Conservation (phyloP, 2,113 vertebrate genomes). For the Puntigrus tetrazona region DNA sequence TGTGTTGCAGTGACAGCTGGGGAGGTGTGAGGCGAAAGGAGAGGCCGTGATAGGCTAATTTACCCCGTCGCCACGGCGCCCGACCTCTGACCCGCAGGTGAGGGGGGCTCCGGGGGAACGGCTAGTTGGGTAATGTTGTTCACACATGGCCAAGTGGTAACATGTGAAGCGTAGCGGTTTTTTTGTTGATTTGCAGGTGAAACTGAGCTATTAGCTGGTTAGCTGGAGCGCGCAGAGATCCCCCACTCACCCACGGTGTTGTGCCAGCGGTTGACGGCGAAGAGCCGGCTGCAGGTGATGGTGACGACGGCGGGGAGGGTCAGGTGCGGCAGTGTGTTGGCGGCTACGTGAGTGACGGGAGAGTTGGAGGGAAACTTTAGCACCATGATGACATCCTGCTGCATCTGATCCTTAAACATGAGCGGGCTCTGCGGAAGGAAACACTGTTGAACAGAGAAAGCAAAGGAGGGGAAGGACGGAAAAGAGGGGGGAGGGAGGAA, state of each 20-base stretch:
- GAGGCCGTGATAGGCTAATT: constrained; percentile 71
- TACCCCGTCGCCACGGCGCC: constrained; percentile 67
- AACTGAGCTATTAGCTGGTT: neutral
- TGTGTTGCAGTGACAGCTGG: constrained; percentile 73
- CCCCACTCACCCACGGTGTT: constrained; percentile 91
- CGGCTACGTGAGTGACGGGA: constrained; percentile 93
- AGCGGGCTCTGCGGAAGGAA: constrained; percentile 99
- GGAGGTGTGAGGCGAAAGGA: constrained; percentile 71
- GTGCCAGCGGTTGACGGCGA: constrained; percentile 97
- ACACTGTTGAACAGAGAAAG: constrained; percentile 89
- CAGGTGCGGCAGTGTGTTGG: constrained; percentile 96
- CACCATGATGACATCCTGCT: constrained; percentile 99
- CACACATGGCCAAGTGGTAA: constrained; percentile 71
- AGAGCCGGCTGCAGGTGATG: constrained; percentile 94
- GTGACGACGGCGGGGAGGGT: constrained; percentile 93
- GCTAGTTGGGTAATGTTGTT: constrained; percentile 72
- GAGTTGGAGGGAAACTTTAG: constrained; percentile 99
- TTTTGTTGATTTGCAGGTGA: neutral
- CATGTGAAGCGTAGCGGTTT: constrained; percentile 61
- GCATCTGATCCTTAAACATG: constrained; percentile 99
- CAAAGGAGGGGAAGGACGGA: constrained; percentile 45
- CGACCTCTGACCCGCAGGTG: constrained; percentile 76
- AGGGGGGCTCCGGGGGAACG: constrained; percentile 64
- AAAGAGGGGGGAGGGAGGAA: constrained; percentile 28
- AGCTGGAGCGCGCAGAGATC: neutral